A percentile compares a stretch with the other conserved stretches of the same genome.
Evolutionary conservation across 2,888 invertebrate genomes (phyloP).

Genomic region (Melolontha melolontha): DNA sequence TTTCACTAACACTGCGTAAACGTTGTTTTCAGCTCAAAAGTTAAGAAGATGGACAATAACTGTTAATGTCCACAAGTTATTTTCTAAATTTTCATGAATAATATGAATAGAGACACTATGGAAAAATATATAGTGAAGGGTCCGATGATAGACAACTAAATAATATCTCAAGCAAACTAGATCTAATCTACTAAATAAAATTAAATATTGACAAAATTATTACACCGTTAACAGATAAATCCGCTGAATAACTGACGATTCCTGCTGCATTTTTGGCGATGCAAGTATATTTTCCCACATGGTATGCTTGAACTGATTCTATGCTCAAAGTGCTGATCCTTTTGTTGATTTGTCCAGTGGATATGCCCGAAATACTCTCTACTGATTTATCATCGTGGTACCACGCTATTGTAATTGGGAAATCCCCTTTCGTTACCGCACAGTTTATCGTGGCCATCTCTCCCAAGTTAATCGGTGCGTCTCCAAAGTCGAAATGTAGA

Average conservation of each 20-base stretch:
- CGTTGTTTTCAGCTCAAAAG: no score
- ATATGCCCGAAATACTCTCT: slow-evolving; percentile 68
- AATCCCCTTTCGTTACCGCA: slow-evolving; percentile 81
- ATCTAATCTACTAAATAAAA: neutral
- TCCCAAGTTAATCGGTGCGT: slow-evolving; percentile 79
- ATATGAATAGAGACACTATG: no score
- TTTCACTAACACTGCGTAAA: no score
- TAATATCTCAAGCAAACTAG: no score
- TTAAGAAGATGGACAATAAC: no score
- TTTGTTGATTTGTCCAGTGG: slow-evolving; percentile 71
- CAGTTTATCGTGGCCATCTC: slow-evolving; percentile 81
- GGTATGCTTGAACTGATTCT: slow-evolving; percentile 78
- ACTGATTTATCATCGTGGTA: slow-evolving; percentile 73
- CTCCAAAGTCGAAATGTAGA: slow-evolving; percentile 75
- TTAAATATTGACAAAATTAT: neutral
- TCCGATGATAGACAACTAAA: no score
- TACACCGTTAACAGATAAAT: slow-evolving; percentile 79
- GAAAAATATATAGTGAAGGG: no score
- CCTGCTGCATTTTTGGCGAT: slow-evolving; percentile 77
- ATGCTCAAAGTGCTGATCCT: slow-evolving; percentile 78
- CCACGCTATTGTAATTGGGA: slow-evolving; percentile 80
- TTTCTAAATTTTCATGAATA: no score
- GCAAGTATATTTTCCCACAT: slow-evolving; percentile 82
- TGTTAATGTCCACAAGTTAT: no score
- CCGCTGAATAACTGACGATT: slow-evolving; percentile 73